Conservation (phyloP, 1,140 invertebrate genomes). For the Metopolophium dirhodum region DNA sequence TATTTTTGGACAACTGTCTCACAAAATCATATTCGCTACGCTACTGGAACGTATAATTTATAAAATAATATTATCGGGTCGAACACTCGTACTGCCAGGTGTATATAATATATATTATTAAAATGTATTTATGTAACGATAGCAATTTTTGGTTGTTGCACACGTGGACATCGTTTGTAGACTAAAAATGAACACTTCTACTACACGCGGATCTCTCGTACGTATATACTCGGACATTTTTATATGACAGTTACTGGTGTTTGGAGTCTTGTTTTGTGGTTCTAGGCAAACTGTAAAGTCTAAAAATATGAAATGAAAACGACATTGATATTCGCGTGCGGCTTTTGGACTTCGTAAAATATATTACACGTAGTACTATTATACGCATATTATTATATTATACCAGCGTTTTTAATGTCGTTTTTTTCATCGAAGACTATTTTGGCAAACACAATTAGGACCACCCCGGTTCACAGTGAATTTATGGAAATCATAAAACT, state of each 20-base stretch:
- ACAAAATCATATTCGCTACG: neutral
- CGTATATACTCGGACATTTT: neutral
- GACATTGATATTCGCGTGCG: neutral
- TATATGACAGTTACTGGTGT: neutral
- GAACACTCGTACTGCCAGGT: neutral
- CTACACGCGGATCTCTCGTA: neutral
- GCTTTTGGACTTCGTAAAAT: neutral
- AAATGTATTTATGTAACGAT: neutral
- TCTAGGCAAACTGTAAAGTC: neutral
- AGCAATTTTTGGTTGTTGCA: neutral
- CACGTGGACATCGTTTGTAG: neutral
- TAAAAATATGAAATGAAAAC: conserved; percentile 18
- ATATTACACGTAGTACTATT: neutral
- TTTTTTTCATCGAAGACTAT: neutral
- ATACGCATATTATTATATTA: neutral
- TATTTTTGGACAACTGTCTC: no score
- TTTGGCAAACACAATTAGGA: conserved; percentile 36
- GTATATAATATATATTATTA: neutral
- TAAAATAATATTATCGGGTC: neutral
- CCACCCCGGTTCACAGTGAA: conserved; percentile 17
- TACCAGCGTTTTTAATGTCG: neutral
- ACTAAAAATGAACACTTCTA: conserved; percentile 12
- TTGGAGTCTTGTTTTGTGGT: neutral
- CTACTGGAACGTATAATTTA: neutral
- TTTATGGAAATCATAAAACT: conserved; percentile 20